Percentiles rank a stretch among this genome's conserved stretches.
Evolutionary conservation across 1,140 invertebrate genomes (phyloP).

Genomic region (Dreissena rostriformis): DNA sequence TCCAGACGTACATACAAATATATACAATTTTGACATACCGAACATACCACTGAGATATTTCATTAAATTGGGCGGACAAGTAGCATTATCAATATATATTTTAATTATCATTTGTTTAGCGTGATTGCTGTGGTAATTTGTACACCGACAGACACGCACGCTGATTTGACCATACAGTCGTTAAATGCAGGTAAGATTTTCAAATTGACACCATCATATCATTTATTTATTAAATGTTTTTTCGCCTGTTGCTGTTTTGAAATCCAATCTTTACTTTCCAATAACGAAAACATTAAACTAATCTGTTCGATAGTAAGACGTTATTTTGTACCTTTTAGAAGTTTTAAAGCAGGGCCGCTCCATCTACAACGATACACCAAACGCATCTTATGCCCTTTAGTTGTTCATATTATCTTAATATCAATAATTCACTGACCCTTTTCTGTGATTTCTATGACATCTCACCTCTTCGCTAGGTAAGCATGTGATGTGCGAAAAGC

Average conservation of each 20-base stretch:
- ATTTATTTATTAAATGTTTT: neutral
- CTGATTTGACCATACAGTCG: neutral
- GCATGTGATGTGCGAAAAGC: conserved; percentile 36
- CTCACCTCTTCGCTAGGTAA: neutral
- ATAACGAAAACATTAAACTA: neutral
- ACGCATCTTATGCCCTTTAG: neutral
- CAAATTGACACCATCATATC: neutral
- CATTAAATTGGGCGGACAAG: neutral
- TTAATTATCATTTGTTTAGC: neutral
- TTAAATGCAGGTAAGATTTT: conserved; percentile 9
- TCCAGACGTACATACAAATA: too few relatives aligned
- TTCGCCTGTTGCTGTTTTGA: neutral
- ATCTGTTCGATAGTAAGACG: too few relatives aligned
- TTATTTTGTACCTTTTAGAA: too few relatives aligned
- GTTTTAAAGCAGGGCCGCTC: too few relatives aligned
- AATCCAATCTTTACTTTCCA: neutral
- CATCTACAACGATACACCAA: neutral
- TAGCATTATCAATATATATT: neutral
- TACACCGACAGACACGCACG: conserved; percentile 33
- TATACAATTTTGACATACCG: too few relatives aligned
- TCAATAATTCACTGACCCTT: neutral
- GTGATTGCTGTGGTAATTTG: conserved; percentile 16
- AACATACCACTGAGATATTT: neutral
- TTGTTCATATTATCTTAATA: neutral
- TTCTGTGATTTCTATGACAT: too few relatives aligned